Base-by-base conservation (phyloP, 2,113 vertebrate species). In the Aegotheles bennettii region DNA sequence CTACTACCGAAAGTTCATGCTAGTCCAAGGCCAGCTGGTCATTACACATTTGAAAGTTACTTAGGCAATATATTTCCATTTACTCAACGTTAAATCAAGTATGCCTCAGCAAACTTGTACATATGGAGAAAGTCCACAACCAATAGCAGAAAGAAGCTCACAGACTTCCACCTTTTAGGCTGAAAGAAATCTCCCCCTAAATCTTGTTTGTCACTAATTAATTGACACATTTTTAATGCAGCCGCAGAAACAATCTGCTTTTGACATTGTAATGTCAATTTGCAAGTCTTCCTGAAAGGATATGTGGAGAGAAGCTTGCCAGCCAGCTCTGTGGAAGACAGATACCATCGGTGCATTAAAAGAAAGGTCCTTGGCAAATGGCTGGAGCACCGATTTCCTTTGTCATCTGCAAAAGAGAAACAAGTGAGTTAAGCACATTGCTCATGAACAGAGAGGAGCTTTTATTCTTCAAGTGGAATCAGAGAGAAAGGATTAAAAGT, bases 281-380 rank as follows among this genome's bases (percentile, higher is more conserved):
- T 74, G 33, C 59, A 77, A 77, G 64, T 25, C 36, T 84, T 60
- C 80, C 60, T 75, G 89, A 94, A 98, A 98, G 98, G 99, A 99
- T 99, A 99, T 99, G 98, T 98, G 93, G 98, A 97, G 76, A 99
- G 98, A 81, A 99, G 98, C 95, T 99, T 99, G 96, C 98, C 98
- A 29, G 98, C 99, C 93, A 99, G 94, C 95, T 99, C 99, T 48
- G 99, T 98, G 9, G 99, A 99, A 70, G 98, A 98, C 87, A 99
- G 95, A 93, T 99, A 99, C 99, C 99, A 99, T 33, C 98, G 98
- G 78, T 99, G 99, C 99, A 99, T 99, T 97, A 99, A 98, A 78
- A 99, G 98, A 79, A 99, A 97, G n/a, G 95, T 99, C 95, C 99
- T 98, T 81, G 99, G 99, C 91, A 99, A 97, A 56, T 97, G 98